Evolutionary conservation across 2,113 vertebrate species (phyloP), one percentile per base, ranked within the genome.

Genomic region (Rana temporaria): DNA sequence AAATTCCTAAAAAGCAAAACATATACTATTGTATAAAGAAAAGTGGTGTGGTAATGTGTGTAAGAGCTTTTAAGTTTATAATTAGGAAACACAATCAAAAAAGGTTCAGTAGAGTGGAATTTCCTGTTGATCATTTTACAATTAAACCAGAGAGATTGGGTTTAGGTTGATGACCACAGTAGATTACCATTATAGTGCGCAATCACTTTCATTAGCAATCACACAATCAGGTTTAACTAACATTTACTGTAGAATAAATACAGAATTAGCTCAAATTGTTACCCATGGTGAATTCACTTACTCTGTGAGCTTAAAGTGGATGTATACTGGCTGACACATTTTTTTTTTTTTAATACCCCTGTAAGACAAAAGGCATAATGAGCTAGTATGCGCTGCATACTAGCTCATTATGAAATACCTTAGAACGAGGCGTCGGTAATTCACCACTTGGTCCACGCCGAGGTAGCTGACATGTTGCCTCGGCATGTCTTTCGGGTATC

Each of bases 91-190:
- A 52, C 17, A 34, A 82, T 52, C 6, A 9, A 32, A 42, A 48
- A 55, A 16, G 59, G 53, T 62, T 75, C 63, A 83, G 73, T 18
- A 76, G 71, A 68, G 68, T 60, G 72, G 81, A 82, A 82, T 82
- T 75, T 82, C 80, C 80, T 82, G 80, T 67, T 82, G 32, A 67
- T 57, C 26, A 62, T 66, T 30, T 82, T 66, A 57, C 67, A 57
- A 82, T 75, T 67, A 74, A 82, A 60, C 17, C 62, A 59, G 26
- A 34, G n/a, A 55, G 30, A 34, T 75, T 17, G 76, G 9, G 8
- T 53, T 53, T 53, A 78, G 17, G 63, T 64, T 76, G 71, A 76
- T 52, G 53, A 7, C 16, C 24, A 6, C 63, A n/a, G 55, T 19
- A 76, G 34, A 68, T 12, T 59, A 52, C 60, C 53, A 76, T 62